Conservation (phyloP, 2,797 vertebrate genomes). For the Perodicticus potto region DNA sequence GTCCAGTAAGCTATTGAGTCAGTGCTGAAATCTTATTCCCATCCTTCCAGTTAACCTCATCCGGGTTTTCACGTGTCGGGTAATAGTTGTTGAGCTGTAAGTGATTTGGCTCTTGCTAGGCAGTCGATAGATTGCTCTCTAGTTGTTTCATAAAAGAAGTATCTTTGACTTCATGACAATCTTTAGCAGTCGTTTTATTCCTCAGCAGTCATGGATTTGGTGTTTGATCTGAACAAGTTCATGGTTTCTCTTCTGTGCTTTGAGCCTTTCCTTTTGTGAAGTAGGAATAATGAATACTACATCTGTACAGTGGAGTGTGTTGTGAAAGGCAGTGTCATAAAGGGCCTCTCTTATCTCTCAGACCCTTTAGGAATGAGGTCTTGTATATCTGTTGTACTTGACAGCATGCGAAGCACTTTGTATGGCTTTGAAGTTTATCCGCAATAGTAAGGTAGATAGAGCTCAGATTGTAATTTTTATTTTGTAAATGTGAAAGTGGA, state of each 20-base stretch:
- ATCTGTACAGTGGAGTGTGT: neutral
- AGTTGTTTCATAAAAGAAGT: neutral
- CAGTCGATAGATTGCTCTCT: neutral
- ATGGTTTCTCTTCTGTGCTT: conserved; percentile 5
- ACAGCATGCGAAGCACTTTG: neutral
- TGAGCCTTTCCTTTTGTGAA: conserved; percentile 19
- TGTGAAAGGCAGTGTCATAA: neutral
- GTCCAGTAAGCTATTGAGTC: neutral
- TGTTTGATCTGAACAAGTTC: conserved; percentile 15
- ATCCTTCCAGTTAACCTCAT: neutral
- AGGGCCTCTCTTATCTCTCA: neutral
- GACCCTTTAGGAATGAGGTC: neutral
- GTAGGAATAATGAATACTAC: neutral
- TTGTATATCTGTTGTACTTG: neutral
- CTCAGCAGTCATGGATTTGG: neutral
- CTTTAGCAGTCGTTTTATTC: conserved; percentile 6
- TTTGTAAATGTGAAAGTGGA: neutral
- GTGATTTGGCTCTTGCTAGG: neutral
- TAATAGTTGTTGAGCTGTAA: neutral
- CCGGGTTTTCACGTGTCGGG: neutral
- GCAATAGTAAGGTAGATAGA: neutral
- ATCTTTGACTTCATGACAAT: neutral
- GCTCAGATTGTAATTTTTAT: neutral
- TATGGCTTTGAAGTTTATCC: neutral
- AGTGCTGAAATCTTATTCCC: too few relatives aligned